phyloP scores from a whole-genome alignment of 1,140 invertebrate species.

The Cydia strobilella region DNA sequence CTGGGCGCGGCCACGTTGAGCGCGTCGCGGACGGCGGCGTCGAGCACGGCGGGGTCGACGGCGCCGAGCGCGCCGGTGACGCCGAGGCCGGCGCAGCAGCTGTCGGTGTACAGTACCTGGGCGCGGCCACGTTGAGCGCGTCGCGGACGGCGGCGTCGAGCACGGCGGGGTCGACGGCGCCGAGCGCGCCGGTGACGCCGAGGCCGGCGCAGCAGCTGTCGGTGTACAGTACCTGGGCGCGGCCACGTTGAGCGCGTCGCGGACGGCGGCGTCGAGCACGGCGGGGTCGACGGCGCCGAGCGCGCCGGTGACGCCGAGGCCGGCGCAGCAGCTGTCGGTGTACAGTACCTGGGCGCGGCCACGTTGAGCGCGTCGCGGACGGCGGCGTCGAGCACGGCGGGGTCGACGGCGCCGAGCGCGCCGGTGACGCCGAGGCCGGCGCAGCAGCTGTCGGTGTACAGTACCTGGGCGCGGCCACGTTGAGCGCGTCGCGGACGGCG shows the following conservation, averaged over 20 bases:
- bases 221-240: constrained; percentile 84
- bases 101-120: too few species aligned
- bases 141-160: constrained; percentile 96
- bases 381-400: constrained; percentile 93
- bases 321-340: constrained; percentile 97
- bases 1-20: constrained; percentile 94
- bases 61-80: constrained; percentile 96
- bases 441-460: constrained; percentile 13
- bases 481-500: constrained; percentile 93
- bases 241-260: constrained; percentile 94
- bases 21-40: constrained; percentile 94
- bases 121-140: constrained; percentile 93
- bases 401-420: constrained; percentile 88
- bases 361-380: constrained; percentile 95
- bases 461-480: constrained; percentile 90
- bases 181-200: neutral
- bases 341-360: too few species aligned
- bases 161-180: constrained; percentile 93
- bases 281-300: constrained; percentile 95
- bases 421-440: neutral
- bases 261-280: constrained; percentile 93
- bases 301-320: constrained; percentile 97
- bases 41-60: constrained; percentile 95
- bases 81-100: constrained; percentile 97
- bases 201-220: neutral